Percentiles rank a stretch among this genome's conserved stretches.
phyloP scores from a whole-genome alignment of 1,140 invertebrate genomes.

The Hyposmocoma kahamanoa region DNA sequence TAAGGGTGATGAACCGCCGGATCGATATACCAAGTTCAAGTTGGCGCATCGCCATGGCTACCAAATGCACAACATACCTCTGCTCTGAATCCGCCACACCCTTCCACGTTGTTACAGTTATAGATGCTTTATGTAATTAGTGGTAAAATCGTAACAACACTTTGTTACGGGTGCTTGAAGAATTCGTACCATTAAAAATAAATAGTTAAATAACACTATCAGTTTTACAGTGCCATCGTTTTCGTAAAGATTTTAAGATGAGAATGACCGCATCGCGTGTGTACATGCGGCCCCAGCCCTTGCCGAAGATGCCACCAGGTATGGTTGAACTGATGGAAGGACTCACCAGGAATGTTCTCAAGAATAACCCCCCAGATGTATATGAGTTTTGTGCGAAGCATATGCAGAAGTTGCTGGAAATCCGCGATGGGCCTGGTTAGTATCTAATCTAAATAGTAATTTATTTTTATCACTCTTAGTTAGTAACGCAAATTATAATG shows the following conservation, averaged over 20 bases:
- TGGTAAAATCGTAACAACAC: no score
- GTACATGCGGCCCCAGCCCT: constrained; percentile 34
- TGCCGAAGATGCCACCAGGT: constrained; percentile 68
- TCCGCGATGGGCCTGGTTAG: constrained; percentile 41
- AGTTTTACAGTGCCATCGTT: neutral
- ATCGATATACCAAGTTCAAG: constrained; percentile 29
- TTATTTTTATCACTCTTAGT: no score
- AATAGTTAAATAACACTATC: constrained; percentile 1
- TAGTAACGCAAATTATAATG: no score
- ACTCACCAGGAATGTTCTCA: constrained; percentile 70
- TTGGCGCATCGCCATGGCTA: constrained; percentile 31
- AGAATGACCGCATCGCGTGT: constrained; percentile 24
- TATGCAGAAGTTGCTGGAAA: constrained; percentile 57
- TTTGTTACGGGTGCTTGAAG: no score
- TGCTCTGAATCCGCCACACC: constrained; percentile 13
- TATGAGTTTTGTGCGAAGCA: constrained; percentile 68
- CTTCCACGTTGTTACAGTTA: no score
- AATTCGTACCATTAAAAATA: no score
- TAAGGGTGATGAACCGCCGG: constrained; percentile 25
- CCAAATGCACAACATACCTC: constrained; percentile 22
- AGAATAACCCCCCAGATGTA: constrained; percentile 64
- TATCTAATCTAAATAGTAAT: constrained; percentile 4
- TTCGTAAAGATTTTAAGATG: constrained; percentile 21
- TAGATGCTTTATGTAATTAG: no score
- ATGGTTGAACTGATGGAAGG: constrained; percentile 72